Evolutionary conservation across 2,888 invertebrate genomes (phyloP).

Genomic region (Ligdia adustata): DNA sequence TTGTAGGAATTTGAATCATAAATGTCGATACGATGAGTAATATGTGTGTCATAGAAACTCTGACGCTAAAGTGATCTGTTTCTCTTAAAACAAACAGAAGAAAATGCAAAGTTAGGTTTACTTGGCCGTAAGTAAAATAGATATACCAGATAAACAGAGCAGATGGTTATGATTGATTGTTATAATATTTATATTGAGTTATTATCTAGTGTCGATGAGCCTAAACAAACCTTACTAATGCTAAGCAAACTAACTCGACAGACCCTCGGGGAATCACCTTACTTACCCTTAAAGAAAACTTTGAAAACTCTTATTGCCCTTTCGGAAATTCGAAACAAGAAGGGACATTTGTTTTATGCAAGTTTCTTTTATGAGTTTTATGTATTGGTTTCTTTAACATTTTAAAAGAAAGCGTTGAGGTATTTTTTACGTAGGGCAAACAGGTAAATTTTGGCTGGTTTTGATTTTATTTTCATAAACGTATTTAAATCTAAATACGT

Average conservation of each 20-base stretch:
- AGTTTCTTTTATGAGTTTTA: conserved; percentile 37
- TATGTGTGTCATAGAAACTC: no score
- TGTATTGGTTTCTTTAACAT: conserved; percentile 17
- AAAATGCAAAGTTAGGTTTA: no score
- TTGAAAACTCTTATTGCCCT: conserved; percentile 63
- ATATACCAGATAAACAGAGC: conserved; percentile 5
- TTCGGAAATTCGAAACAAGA: conserved; percentile 53
- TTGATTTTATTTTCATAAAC: no score
- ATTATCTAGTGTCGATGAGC: conserved; percentile 66
- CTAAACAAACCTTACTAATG: conserved; percentile 73
- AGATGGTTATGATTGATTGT: conserved; percentile 54
- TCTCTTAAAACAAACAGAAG: no score
- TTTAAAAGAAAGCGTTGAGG: conserved; percentile 5
- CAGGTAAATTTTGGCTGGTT: no score
- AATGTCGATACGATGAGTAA: no score
- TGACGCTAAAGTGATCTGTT: no score
- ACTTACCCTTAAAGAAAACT: conserved; percentile 65
- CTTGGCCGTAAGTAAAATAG: no score
- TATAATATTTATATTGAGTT: conserved; percentile 70
- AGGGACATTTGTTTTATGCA: conserved; percentile 45
- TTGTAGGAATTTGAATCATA: no score
- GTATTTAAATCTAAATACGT: no score
- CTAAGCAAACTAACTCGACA: conserved; percentile 68
- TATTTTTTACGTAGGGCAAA: no score
- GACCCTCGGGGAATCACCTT: conserved; percentile 68